phyloP scores from a whole-genome alignment of 1,140 invertebrate species.

The Antheraea mylitta region DNA sequence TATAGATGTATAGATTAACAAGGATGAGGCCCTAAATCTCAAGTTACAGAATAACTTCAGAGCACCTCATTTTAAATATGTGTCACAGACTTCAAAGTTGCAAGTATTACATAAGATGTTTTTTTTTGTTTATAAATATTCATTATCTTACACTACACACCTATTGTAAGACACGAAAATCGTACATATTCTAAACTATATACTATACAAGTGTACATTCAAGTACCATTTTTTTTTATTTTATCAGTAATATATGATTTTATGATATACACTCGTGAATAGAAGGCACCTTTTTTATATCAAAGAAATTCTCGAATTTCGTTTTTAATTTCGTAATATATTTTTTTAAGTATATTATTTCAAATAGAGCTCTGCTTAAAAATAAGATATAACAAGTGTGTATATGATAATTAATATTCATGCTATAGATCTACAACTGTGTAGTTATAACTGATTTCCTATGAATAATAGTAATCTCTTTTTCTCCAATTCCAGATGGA shows the following conservation, averaged over 20 bases:
- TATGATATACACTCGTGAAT: too few relatives aligned
- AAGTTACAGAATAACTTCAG: conserved; percentile 33
- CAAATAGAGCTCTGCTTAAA: conserved; percentile 5
- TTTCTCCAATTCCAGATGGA: conserved; percentile 82
- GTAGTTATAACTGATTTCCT: conserved; percentile 92
- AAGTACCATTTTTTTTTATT: too few relatives aligned
- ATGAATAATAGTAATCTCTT: conserved; percentile 82
- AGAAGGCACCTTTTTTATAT: too few relatives aligned
- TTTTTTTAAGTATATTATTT: background rate
- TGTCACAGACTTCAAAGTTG: background rate
- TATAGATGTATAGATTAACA: background rate
- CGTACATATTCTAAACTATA: too few relatives aligned
- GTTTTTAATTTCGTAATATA: conserved; percentile 1
- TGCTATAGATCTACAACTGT: conserved; percentile 81
- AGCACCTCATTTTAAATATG: conserved; percentile 18
- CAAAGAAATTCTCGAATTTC: background rate
- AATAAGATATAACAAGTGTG: conserved; percentile 2
- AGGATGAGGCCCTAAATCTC: conserved; percentile 17
- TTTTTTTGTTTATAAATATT: too few relatives aligned
- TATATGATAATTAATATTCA: background rate
- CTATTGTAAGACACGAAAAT: too few relatives aligned
- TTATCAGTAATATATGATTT: too few relatives aligned
- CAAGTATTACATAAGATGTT: background rate
- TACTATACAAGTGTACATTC: too few relatives aligned
- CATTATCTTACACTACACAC: too few relatives aligned